Conservation (phyloP, 2,797 vertebrate genomes). For the Peromyscus melanophrys region DNA sequence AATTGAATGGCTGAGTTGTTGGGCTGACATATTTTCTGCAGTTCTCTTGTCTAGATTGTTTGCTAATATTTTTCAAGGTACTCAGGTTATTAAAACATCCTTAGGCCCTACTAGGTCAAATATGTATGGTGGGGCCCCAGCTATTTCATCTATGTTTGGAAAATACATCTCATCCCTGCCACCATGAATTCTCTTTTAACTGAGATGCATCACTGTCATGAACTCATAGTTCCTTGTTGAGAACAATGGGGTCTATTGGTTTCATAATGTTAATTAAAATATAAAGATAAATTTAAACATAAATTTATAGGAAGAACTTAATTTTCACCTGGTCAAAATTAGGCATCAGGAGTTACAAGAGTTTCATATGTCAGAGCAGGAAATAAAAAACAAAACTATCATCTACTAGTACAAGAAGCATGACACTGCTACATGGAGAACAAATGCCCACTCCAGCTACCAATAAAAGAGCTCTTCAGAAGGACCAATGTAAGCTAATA, state of each 20-base stretch:
- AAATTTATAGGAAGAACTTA: neutral
- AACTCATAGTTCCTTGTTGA: slow-evolving; percentile 23
- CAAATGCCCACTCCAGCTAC: too few relatives aligned
- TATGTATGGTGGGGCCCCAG: neutral
- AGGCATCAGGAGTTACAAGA: neutral
- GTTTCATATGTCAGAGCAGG: neutral
- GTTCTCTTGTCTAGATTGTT: neutral
- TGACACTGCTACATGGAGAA: neutral
- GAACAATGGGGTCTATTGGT: neutral
- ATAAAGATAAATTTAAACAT: neutral
- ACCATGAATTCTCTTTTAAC: slow-evolving; percentile 26
- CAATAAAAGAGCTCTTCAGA: neutral
- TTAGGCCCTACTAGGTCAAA: too few relatives aligned
- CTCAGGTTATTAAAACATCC: neutral
- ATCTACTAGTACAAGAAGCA: neutral
- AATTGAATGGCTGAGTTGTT: neutral
- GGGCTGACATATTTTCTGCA: neutral
- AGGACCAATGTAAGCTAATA: neutral
- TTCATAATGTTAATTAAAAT: slow-evolving; percentile 12
- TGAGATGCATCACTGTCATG: neutral
- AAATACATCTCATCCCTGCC: neutral
- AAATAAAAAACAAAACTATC: neutral
- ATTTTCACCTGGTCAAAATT: neutral
- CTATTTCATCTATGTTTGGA: neutral
- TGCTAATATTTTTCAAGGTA: neutral